These are phyloP conservation scores for Pterostichus niger DNA, from an alignment of 2,888 invertebrate genomes.

Conservation along the genomic window DNA sequence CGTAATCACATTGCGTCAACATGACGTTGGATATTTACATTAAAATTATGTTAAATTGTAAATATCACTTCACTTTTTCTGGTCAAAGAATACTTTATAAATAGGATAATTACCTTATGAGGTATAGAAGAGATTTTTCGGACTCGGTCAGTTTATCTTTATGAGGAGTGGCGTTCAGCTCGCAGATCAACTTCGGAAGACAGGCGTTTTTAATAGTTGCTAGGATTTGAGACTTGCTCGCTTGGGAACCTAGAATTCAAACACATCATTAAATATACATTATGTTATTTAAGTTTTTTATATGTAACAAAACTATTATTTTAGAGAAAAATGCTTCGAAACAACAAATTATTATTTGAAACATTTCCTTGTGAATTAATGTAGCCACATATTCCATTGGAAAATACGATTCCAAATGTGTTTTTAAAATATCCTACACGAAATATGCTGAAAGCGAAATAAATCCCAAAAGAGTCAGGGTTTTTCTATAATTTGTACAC, in stretches of 20 bases:
- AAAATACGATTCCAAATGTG: too few species aligned
- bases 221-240: slow-evolving; percentile 78
- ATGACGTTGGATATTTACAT: not conserved
- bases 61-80: slow-evolving; percentile 11
- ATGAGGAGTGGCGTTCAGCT: slow-evolving; percentile 81
- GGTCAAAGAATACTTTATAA: not conserved
- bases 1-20: slow-evolving; percentile 18
- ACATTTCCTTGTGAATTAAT: too few species aligned
- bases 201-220: slow-evolving; percentile 82
- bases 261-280: too few species aligned
- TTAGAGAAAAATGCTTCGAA: too few species aligned
- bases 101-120: slow-evolving; percentile 79
- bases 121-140: slow-evolving; percentile 81
- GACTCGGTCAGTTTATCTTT: slow-evolving; percentile 82
- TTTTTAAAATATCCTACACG: too few species aligned
- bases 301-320: too few species aligned
- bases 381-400: too few species aligned
- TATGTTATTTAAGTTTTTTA: too few species aligned
- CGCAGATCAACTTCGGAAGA: slow-evolving; percentile 83
- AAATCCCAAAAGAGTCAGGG: not conserved
- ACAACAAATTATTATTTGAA: too few species aligned
- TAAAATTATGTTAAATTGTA: not conserved
- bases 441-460: not conserved
- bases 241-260: slow-evolving; percentile 75
- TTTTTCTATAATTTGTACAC: too few species aligned